Evolutionary conservation across 1,140 invertebrate species (phyloP).

Genomic region (Drosophila tropicalis): DNA sequence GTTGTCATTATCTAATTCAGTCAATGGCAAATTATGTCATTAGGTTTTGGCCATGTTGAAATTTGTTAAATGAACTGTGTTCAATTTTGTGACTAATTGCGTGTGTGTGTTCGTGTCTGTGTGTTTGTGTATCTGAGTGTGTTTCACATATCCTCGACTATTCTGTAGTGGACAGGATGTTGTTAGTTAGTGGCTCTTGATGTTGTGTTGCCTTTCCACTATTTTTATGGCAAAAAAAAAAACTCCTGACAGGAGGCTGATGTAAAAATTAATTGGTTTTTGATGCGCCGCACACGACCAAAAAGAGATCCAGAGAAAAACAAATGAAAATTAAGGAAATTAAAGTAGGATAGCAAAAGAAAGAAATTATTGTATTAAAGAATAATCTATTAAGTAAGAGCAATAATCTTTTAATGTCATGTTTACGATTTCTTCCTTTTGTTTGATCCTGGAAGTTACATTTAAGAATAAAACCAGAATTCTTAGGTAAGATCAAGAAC

Average conservation of each 20-base stretch:
- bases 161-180: constrained; percentile 30
- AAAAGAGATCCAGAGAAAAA: constrained; percentile 13
- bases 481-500: too few species aligned
- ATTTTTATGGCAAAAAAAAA: constrained; percentile 30
- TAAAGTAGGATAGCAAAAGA: background rate
- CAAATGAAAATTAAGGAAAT: constrained; percentile 32
- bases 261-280: constrained; percentile 78
- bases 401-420: background rate
- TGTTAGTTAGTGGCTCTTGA: constrained; percentile 40
- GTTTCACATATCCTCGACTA: background rate
- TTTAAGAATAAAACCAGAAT: too few species aligned
- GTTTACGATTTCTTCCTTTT: too few species aligned
- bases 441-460: too few species aligned
- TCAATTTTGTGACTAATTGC: constrained; percentile 75
- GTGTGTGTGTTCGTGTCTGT: constrained; percentile 51
- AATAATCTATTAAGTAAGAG: background rate
- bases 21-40: constrained; percentile 74
- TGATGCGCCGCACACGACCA: constrained; percentile 44
- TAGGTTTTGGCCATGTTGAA: constrained; percentile 58
- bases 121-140: too few species aligned
- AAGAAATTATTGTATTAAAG: background rate
- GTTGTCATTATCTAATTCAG: constrained; percentile 58
- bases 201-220: constrained; percentile 9
- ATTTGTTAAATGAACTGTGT: constrained; percentile 73
- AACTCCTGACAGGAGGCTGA: constrained; percentile 32